A percentile compares a stretch with the other conserved stretches of the same genome.
Evolutionary conservation across 2,113 vertebrate genomes (phyloP).

Genomic region (Junco hyemalis): DNA sequence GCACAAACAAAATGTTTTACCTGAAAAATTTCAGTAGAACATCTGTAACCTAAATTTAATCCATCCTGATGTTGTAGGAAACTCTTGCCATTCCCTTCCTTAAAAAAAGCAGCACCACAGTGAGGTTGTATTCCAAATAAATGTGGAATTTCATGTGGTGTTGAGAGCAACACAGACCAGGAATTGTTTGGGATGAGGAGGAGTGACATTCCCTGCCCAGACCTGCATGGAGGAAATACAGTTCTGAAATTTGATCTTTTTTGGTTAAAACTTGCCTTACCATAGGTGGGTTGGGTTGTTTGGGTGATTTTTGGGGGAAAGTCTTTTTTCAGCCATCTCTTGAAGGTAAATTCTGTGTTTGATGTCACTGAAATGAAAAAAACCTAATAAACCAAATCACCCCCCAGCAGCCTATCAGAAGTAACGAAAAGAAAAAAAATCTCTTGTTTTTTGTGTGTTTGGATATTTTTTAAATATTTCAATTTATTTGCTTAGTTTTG

Average conservation of each 20-base stretch:
- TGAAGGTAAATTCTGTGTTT: neutral
- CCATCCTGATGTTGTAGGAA: neutral
- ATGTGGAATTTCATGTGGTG: neutral
- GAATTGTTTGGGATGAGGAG: neutral
- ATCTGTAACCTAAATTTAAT: neutral
- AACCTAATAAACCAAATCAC: neutral
- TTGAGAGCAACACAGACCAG: neutral
- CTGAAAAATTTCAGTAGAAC: neutral
- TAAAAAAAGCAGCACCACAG: neutral
- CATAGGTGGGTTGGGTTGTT: neutral
- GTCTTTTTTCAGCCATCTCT: neutral
- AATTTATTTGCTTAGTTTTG: neutral
- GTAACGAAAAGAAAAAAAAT: neutral
- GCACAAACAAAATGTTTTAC: neutral
- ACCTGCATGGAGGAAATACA: neutral
- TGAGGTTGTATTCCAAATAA: neutral
- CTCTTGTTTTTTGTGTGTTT: neutral
- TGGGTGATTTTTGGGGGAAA: neutral
- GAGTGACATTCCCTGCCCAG: neutral
- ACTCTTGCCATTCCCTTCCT: neutral
- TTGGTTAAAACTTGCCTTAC: neutral
- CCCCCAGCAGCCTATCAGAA: neutral
- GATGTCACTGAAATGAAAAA: neutral
- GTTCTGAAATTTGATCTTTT: neutral
- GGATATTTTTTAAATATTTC: neutral